Conservation (phyloP, 2,113 vertebrate genomes). For the Ceuthmochares aereus region DNA sequence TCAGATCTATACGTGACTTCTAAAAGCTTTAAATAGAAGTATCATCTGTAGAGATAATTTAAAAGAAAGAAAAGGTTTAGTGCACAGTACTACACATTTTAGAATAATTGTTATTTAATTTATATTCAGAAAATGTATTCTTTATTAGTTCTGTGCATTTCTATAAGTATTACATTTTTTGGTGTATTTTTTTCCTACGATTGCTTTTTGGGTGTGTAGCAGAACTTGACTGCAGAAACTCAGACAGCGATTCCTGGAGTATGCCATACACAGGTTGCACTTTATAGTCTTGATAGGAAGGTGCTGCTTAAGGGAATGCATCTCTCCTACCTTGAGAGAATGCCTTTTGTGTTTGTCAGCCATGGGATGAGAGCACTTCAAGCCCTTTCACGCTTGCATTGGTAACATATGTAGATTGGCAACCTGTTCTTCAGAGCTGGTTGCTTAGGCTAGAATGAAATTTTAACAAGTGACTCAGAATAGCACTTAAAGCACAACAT, state of each 20-base stretch:
- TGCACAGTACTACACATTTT: not conserved
- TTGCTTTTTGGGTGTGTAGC: not conserved
- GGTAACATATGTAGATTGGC: not conserved
- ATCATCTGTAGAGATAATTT: not conserved
- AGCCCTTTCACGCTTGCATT: not conserved
- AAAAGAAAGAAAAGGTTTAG: not conserved
- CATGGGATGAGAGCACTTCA: not conserved
- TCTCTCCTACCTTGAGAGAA: not conserved
- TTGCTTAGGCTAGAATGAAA: not conserved
- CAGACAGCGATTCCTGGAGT: not conserved
- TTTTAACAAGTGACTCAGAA: not conserved
- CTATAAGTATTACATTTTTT: not conserved
- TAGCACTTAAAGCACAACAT: not conserved
- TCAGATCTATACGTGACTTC: not conserved
- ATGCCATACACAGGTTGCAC: not conserved
- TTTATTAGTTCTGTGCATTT: not conserved
- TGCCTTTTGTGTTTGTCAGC: not conserved
- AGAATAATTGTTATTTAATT: not conserved
- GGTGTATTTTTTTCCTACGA: accelerated
- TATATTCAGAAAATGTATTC: not conserved
- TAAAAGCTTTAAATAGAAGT: not conserved
- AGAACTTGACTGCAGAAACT: not conserved
- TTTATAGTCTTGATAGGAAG: not conserved
- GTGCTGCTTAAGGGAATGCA: not conserved
- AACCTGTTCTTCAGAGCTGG: constrained; percentile 24